phyloP scores from a whole-genome alignment of 2,113 vertebrate genomes.

The Bubo blakistoni region DNA sequence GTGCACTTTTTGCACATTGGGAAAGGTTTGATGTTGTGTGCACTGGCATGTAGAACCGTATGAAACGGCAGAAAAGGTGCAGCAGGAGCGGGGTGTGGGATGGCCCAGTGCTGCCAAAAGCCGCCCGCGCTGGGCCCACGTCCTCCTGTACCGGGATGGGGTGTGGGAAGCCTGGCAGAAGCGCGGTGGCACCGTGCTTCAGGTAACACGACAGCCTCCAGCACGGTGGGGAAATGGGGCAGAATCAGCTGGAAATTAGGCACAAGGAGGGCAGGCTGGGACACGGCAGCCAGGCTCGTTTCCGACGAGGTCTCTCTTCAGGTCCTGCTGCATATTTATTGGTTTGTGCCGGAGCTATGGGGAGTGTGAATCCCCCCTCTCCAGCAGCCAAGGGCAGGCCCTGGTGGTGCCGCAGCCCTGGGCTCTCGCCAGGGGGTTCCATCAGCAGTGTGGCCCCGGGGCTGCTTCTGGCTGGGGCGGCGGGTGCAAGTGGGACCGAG shows the following conservation, averaged over 20 bases:
- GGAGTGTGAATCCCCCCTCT: background rate
- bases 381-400: background rate
- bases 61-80: background rate
- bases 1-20: accelerated
- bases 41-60: accelerated
- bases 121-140: accelerated
- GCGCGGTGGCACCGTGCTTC: background rate
- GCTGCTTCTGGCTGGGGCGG: background rate
- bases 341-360: background rate
- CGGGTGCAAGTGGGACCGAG: background rate
- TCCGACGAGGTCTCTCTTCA: background rate
- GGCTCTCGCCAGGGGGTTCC: background rate
- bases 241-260: background rate
- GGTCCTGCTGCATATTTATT: background rate
- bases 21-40: accelerated
- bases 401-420: background rate
- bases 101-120: accelerated
- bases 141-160: too few species aligned
- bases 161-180: background rate
- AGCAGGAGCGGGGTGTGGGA: background rate
- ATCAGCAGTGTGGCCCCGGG: accelerated
- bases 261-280: background rate
- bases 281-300: background rate
- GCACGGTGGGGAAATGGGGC: background rate
- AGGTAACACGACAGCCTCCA: too few species aligned